Conservation (phyloP, 2,113 vertebrate genomes). For the Blennius ocellaris region DNA sequence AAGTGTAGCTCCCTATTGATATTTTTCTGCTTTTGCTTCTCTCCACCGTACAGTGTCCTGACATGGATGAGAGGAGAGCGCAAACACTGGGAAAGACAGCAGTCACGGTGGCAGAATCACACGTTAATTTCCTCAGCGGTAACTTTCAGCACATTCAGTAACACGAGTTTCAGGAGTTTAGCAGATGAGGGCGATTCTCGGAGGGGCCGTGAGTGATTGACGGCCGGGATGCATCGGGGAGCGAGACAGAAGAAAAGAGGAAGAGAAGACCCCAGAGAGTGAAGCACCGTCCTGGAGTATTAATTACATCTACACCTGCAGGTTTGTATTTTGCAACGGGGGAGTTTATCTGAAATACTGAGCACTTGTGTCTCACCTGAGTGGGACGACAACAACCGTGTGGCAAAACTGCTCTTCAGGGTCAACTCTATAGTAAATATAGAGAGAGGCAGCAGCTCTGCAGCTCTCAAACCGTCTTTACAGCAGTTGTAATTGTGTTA, state of each 20-base stretch:
- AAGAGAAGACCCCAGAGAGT: conserved; percentile 9
- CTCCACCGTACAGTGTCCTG: conserved; percentile 16
- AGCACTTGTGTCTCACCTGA: not conserved
- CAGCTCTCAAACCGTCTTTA: too few relatives aligned
- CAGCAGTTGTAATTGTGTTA: too few relatives aligned
- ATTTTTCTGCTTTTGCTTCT: conserved; percentile 11
- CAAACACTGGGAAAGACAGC: not conserved
- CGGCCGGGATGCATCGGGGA: conserved; percentile 35
- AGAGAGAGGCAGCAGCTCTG: too few relatives aligned
- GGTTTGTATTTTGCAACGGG: not conserved
- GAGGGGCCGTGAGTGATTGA: conserved; percentile 55
- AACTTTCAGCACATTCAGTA: not conserved
- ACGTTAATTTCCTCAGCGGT: conserved; percentile 45
- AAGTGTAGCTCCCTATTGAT: conserved; percentile 60
- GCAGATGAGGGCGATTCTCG: conserved; percentile 52
- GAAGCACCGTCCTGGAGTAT: conserved; percentile 17
- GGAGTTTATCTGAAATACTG: conserved; percentile 6
- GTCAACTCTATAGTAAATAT: too few relatives aligned
- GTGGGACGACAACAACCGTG: too few relatives aligned
- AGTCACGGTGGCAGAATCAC: not conserved
- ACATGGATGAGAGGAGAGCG: conserved; percentile 56
- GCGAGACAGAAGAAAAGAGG: conserved; percentile 1
- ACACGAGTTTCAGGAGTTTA: conserved; percentile 34
- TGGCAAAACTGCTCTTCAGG: too few relatives aligned
- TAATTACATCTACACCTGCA: conserved; percentile 59